A percentile compares a stretch with the other conserved stretches of the same genome.
Conservation (phyloP, 2,113 vertebrate genomes). For the Cottus gobio region DNA sequence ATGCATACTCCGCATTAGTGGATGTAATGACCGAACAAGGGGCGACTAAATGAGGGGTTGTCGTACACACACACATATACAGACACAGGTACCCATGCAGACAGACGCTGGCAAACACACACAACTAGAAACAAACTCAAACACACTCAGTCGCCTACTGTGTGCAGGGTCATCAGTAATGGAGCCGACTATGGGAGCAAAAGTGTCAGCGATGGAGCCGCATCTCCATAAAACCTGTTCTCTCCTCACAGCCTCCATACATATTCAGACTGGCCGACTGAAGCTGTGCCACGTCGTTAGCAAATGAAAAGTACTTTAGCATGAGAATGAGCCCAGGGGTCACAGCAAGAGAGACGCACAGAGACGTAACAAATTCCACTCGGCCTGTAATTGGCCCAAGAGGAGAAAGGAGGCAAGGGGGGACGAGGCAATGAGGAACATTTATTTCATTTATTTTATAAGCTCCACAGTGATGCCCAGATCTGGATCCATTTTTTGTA, state of each 20-base stretch:
- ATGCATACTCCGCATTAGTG: conserved; percentile 64
- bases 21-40: conserved; percentile 69
- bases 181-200: conserved; percentile 48
- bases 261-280: conserved; percentile 76
- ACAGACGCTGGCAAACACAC: conserved; percentile 18
- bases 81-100: not conserved
- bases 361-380: conserved; percentile 64
- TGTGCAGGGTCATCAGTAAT: conserved; percentile 62
- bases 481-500: conserved; percentile 41
- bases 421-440: conserved; percentile 24
- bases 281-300: conserved; percentile 78
- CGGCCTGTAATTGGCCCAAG: conserved; percentile 49
- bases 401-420: conserved; percentile 34
- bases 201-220: conserved; percentile 46
- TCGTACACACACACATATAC: not conserved
- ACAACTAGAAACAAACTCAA: conserved; percentile 24
- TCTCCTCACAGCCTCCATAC: conserved; percentile 52
- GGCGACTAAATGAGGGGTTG: conserved; percentile 70
- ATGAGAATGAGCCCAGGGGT: conserved; percentile 78
- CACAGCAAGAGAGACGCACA: conserved; percentile 45
- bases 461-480: conserved; percentile 29
- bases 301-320: conserved; percentile 82
- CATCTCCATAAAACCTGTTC: conserved; percentile 77
- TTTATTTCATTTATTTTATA: conserved; percentile 57
- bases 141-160: conserved; percentile 30